Conservation (phyloP, 2,113 vertebrate species). For the Zosterops lateralis region DNA sequence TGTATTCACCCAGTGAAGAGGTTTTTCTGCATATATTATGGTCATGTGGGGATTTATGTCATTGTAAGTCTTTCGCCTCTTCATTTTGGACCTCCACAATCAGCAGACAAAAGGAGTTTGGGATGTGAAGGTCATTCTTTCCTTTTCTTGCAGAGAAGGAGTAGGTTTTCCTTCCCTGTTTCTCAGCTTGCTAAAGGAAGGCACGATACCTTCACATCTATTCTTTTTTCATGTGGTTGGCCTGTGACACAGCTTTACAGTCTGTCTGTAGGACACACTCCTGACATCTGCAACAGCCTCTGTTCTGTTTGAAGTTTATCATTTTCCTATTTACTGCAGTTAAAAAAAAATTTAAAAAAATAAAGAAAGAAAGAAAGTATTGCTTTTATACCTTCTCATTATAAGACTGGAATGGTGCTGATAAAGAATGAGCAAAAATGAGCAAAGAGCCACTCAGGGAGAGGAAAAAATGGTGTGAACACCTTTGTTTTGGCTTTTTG, state of each 20-base stretch:
- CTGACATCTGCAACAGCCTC: not conserved
- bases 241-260: not conserved
- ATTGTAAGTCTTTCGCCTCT: not conserved
- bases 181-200: not conserved
- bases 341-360: not conserved
- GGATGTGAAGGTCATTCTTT: not conserved
- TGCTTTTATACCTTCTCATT: not conserved
- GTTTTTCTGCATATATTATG: accelerated
- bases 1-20: not conserved
- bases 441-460: not conserved
- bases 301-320: not conserved
- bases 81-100: not conserved
- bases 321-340: not conserved
- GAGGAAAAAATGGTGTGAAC: not conserved
- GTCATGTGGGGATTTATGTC: not conserved
- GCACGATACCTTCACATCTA: accelerated
- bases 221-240: not conserved
- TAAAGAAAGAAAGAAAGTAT: not conserved
- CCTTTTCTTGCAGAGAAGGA: not conserved
- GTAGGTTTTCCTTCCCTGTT: not conserved
- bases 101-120: not conserved
- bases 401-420: not conserved
- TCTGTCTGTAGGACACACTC: not conserved
- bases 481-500: not conserved
- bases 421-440: not conserved